Evolutionary conservation across 1,140 invertebrate genomes (phyloP).

Genomic region (Hypothenemus hampei): DNA sequence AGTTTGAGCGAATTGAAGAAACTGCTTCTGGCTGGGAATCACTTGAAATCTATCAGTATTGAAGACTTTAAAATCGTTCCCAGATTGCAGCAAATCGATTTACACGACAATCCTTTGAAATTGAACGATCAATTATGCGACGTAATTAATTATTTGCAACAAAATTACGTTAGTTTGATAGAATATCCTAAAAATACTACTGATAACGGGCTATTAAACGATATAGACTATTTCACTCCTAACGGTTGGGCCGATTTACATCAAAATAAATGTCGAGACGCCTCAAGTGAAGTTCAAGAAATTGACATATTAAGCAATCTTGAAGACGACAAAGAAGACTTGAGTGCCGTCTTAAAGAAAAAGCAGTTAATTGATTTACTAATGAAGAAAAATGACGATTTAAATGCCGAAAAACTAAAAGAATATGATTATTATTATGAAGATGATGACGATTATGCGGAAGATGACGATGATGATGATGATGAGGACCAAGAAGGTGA

Average conservation of each 20-base stretch:
- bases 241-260: conserved; percentile 22
- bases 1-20: conserved; percentile 50
- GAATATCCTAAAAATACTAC: conserved; percentile 9
- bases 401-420: conserved; percentile 34
- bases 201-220: conserved; percentile 15
- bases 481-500: conserved; percentile 42
- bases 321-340: conserved; percentile 28
- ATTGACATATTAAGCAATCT: conserved; percentile 38
- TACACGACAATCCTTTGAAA: conserved; percentile 58
- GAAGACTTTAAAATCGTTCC: conserved; percentile 55
- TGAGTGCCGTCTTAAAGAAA: background rate
- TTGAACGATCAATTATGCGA: conserved; percentile 57
- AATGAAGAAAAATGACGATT: conserved; percentile 18
- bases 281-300: conserved; percentile 28
- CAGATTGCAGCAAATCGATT: conserved; percentile 56
- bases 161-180: conserved; percentile 47
- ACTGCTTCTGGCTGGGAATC: conserved; percentile 55
- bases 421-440: no score
- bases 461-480: conserved; percentile 41
- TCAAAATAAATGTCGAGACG: conserved; percentile 17
- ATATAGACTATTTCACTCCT: conserved; percentile 22
- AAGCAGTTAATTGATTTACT: background rate
- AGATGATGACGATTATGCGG: conserved; percentile 38
- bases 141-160: conserved; percentile 54
- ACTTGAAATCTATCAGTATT: conserved; percentile 51